A percentile compares a stretch with the other conserved stretches of the same genome.
These are phyloP conservation scores for Xerus inauris DNA, from an alignment of 2,113 vertebrate genomes.

Conservation along the genomic window DNA sequence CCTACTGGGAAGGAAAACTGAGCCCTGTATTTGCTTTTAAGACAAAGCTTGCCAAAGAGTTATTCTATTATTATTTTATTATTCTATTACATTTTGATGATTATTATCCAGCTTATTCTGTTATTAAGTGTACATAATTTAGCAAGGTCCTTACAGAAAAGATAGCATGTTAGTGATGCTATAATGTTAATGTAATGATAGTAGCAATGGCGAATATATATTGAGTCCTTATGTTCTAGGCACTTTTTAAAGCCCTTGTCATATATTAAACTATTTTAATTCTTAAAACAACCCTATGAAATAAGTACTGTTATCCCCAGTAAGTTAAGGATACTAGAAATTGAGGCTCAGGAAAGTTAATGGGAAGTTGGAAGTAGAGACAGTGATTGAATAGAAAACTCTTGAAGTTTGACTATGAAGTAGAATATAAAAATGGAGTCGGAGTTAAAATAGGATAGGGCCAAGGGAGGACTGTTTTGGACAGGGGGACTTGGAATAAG, in stretches of 20 bases:
- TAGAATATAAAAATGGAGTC: background rate
- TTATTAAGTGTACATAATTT: background rate
- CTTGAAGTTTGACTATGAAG: background rate
- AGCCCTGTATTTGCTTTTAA: background rate
- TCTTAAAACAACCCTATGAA: background rate
- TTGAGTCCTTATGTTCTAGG: background rate
- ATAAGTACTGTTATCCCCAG: background rate
- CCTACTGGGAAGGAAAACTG: background rate
- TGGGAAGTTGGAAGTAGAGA: background rate
- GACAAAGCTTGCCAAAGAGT: background rate
- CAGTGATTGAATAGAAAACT: background rate
- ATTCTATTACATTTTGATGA: background rate
- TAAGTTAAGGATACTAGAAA: background rate
- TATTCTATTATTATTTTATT: background rate
- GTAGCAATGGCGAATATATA: background rate
- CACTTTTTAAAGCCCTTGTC: background rate
- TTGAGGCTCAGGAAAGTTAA: background rate
- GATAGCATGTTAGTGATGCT: background rate
- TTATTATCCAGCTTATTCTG: background rate
- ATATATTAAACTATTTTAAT: background rate
- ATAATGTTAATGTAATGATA: background rate
- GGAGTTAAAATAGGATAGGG: background rate
- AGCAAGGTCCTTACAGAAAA: background rate
- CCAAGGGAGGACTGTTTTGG: background rate
- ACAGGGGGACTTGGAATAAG: background rate